These are phyloP conservation scores for Rhyacophila evoluta DNA, from an alignment of 2,888 invertebrate genomes.

Conservation along the genomic window DNA sequence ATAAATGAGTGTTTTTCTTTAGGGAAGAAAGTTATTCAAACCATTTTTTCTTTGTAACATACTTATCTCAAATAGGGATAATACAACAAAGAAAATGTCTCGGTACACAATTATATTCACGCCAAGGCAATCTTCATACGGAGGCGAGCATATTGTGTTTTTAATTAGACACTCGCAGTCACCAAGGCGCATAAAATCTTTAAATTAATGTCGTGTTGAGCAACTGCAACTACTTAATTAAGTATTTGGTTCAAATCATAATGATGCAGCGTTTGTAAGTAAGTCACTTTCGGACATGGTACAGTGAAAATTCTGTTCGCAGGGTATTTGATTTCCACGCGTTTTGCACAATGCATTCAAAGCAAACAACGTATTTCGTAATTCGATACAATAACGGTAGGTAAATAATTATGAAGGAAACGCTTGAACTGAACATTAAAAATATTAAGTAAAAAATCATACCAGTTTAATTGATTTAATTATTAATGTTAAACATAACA, in stretches of 20 bases:
- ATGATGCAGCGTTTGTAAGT: conserved; percentile 33
- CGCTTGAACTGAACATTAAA: not conserved
- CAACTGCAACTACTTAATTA: conserved; percentile 31
- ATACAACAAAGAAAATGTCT: too few species aligned
- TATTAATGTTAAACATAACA: not conserved
- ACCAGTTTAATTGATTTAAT: not conserved
- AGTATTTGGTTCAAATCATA: conserved; percentile 43
- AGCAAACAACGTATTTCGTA: not conserved
- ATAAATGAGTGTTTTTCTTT: too few species aligned
- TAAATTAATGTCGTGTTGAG: not conserved
- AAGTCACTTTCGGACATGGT: conserved; percentile 49
- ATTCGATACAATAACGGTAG: not conserved
- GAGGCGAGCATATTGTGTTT: not conserved
- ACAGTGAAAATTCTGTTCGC: conserved; percentile 20
- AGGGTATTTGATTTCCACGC: conserved; percentile 8
- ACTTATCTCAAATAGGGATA: too few species aligned
- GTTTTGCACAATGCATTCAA: conserved; percentile 16
- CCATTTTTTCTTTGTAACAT: too few species aligned
- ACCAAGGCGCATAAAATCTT: not conserved
- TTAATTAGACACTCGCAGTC: not conserved
- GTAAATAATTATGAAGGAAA: not conserved
- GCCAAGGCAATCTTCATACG: not conserved
- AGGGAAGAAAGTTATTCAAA: too few species aligned
- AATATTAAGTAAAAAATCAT: not conserved
- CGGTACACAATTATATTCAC: not conserved